Conservation (phyloP, 2,113 vertebrate genomes). For the Manacus vitellinus region DNA sequence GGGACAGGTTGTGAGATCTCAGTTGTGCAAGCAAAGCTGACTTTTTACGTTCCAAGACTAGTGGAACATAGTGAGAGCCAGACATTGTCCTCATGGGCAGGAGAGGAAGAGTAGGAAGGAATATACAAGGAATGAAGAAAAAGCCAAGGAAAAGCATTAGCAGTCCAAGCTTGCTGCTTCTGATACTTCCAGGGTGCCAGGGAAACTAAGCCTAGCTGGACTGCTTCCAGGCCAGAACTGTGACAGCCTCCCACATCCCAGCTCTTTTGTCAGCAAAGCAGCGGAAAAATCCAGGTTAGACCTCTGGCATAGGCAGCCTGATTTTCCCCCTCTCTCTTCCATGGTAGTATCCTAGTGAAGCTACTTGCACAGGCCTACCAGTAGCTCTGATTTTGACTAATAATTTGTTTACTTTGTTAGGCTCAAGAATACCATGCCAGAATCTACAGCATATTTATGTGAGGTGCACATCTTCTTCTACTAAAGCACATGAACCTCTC, state of each 20-base stretch:
- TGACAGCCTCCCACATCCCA: not conserved
- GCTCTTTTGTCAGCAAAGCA: not conserved
- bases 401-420: not conserved
- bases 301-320: not conserved
- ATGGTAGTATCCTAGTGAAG: not conserved
- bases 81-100: not conserved
- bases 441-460: not conserved
- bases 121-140: not conserved
- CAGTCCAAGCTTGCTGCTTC: not conserved
- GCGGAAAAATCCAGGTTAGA: not conserved
- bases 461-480: not conserved
- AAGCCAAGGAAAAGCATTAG: not conserved
- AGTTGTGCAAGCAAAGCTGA: not conserved
- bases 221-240: not conserved
- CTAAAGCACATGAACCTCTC: not conserved
- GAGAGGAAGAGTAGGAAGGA: not conserved
- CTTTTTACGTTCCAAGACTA: not conserved
- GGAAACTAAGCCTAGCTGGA: not conserved
- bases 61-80: not conserved
- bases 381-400: not conserved
- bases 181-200: not conserved
- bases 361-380: not conserved
- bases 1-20: not conserved
- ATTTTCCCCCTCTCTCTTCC: not conserved
- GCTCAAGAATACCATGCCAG: not conserved